Base-by-base conservation (phyloP, 37 sponge, comb jelly and placozoan species). In the Tethya wilhelma region DNA sequence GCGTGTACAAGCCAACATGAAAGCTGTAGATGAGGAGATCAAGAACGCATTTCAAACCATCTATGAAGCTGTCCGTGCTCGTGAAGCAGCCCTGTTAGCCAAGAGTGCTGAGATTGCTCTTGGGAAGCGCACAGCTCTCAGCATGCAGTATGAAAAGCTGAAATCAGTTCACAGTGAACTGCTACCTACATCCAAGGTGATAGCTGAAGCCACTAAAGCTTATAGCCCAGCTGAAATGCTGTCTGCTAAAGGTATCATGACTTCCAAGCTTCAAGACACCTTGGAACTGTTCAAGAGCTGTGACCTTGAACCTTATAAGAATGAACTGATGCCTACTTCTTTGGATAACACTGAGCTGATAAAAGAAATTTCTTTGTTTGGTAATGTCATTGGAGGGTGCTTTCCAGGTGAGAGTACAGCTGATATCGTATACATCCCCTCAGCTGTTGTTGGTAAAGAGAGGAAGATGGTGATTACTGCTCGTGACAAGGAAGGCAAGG, bases 161-260 rank as follows among this genome's bases (percentile, higher is more conserved):
- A n/a, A n/a, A n/a, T n/a, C n/a, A n/a, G n/a, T n/a, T n/a, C n/a
- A n/a, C n/a, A n/a, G n/a, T n/a, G n/a, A n/a, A n/a, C n/a, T n/a
- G n/a, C n/a, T n/a, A n/a, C n/a, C n/a, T n/a, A n/a, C n/a, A n/a
- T n/a, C n/a, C n/a, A n/a, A n/a, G n/a, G n/a, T n/a, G n/a, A n/a
- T n/a, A n/a, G n/a, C n/a, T n/a, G n/a, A n/a, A n/a, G 69, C 76
- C 0, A 67, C 28, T 26, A 43, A 44, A 20, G 36, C 64, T 33
- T 33, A 71, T n/a, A 22, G 64, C 20, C 73, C 82, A 59, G 72
- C 71, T 2, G 71, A 81, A 69, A 58, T 69, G 73, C 46, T 81
- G 25, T 81, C 82, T 6, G 36, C 73, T 1, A 81, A 81, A 38
- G 25, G 34, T 2, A 46, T 38, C 44, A 71, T 81, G 55, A 32